Conservation (phyloP, 2,888 invertebrate species). For the Rhagonycha lutea region DNA sequence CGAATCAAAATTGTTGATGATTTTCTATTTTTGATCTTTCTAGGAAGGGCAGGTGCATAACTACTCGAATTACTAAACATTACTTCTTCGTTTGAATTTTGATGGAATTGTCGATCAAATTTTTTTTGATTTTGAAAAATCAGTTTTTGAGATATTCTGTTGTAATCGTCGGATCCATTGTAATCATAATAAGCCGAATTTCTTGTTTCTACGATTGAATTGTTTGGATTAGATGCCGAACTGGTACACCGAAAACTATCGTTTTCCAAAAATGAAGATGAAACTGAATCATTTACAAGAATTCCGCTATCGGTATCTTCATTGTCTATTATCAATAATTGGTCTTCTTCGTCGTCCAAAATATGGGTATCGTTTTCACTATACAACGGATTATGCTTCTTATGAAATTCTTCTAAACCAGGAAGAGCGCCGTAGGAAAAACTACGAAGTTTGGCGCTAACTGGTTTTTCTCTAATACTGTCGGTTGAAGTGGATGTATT, state of each 20-base stretch:
- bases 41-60: slow-evolving; percentile 25
- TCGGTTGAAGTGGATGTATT: slow-evolving; percentile 37
- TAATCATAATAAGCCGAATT: slow-evolving; percentile 22
- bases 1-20: slow-evolving; percentile 46
- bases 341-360: slow-evolving; percentile 58
- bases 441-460: slow-evolving; percentile 64
- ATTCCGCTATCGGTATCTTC: slow-evolving; percentile 79
- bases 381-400: slow-evolving; percentile 64
- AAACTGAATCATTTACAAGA: slow-evolving; percentile 72
- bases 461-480: slow-evolving; percentile 49
- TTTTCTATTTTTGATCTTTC: slow-evolving; percentile 19
- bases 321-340: slow-evolving; percentile 62
- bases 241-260: slow-evolving; percentile 61
- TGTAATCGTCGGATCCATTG: slow-evolving; percentile 52
- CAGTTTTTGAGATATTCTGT: background rate
- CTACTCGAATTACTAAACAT: slow-evolving; percentile 51
- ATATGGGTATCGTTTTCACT: slow-evolving; percentile 62
- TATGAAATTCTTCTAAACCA: slow-evolving; percentile 71
- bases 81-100: slow-evolving; percentile 46
- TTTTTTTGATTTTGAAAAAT: slow-evolving; percentile 33
- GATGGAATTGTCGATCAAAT: background rate
- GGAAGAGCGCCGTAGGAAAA: slow-evolving; percentile 77
- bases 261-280: slow-evolving; percentile 66
- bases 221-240: slow-evolving; percentile 59
- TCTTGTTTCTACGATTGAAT: slow-evolving; percentile 56